These are phyloP conservation scores for Pyrgilauda ruficollis DNA, from an alignment of 2,113 vertebrate species.

Conservation along the genomic window DNA sequence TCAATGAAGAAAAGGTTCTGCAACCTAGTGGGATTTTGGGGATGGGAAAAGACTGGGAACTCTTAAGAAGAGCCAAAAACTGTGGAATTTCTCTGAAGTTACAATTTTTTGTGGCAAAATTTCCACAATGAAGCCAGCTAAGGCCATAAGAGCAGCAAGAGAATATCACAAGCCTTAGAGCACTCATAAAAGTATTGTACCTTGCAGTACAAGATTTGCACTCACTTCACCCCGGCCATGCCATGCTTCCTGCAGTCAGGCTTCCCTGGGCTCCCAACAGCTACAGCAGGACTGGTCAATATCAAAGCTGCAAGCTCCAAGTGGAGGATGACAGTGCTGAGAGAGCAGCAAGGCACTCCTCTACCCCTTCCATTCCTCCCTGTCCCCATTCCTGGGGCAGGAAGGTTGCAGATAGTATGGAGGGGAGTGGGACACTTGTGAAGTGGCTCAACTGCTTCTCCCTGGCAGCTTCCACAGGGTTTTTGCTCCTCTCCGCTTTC, in stretches of 20 bases:
- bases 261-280: not conserved
- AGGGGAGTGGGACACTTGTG: not conserved
- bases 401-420: not conserved
- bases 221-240: not conserved
- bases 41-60: not conserved
- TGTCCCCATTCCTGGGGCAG: not conserved
- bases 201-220: not conserved
- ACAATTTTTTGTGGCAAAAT: not conserved
- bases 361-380: not conserved
- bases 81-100: not conserved
- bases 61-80: not conserved
- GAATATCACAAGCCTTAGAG: not conserved
- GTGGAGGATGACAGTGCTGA: not conserved
- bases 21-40: not conserved
- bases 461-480: not conserved
- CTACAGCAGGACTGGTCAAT: not conserved
- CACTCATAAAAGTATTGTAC: not conserved
- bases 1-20: not conserved
- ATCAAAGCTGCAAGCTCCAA: not conserved
- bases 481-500: constrained; percentile 34
- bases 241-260: not conserved
- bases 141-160: not conserved
- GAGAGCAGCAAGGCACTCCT: not conserved
- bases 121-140: not conserved
- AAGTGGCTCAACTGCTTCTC: not conserved